Conservation (phyloP, 2,888 invertebrate genomes). For the Disparrhopalites patrizii region DNA sequence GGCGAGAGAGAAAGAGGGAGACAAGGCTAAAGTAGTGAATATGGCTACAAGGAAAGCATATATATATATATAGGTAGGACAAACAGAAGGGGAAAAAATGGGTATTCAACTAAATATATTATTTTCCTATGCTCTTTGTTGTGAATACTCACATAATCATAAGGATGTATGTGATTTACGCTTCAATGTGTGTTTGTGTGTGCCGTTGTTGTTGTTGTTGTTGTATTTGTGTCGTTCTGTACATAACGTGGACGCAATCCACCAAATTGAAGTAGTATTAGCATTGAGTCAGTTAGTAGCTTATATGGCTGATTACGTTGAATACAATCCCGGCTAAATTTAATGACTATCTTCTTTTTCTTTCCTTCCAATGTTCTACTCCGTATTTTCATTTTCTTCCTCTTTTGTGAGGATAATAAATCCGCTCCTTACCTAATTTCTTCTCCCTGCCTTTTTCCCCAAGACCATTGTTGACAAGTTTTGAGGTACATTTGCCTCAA, state of each 20-base stretch:
- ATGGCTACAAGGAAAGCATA: constrained; percentile 19
- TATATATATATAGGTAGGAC: constrained; percentile 22
- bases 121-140: constrained; percentile 24
- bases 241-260: constrained; percentile 11
- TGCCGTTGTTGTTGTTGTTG: neutral
- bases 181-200: neutral
- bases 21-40: constrained; percentile 15
- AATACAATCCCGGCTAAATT: constrained; percentile 14
- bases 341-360: constrained; percentile 18
- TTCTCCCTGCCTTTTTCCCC: too few species aligned
- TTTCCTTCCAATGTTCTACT: neutral
- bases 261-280: neutral
- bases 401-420: too few species aligned
- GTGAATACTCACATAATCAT: constrained; percentile 23
- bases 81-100: constrained; percentile 22
- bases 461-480: constrained; percentile 13
- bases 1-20: constrained; percentile 18
- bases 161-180: constrained; percentile 13
- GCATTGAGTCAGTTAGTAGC: constrained; percentile 8
- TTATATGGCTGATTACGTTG: constrained; percentile 25
- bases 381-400: too few species aligned
- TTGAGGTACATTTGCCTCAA: too few species aligned
- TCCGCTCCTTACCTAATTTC: too few species aligned
- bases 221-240: neutral
- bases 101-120: constrained; percentile 29